Base-by-base conservation (phyloP, 2,797 vertebrate genomes). In the Micromesistius poutassou region DNA sequence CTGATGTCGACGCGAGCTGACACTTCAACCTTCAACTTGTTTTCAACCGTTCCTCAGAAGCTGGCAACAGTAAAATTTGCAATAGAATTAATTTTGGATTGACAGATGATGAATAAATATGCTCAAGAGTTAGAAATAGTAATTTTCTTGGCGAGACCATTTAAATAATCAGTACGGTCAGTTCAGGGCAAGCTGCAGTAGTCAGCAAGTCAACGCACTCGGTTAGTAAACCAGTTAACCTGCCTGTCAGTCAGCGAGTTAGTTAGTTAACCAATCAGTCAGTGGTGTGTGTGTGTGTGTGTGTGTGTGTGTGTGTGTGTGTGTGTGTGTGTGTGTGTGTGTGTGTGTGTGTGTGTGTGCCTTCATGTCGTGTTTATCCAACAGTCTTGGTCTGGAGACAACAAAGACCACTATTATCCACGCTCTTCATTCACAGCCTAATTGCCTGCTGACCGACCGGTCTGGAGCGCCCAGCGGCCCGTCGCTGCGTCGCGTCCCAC, bases 391-490 rank as follows among this genome's bases (percentile, higher is more conserved):
- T 75, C 75, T 62, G 73, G 75, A 50, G n/a, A 79, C 74, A 87
- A 90, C 81, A 89, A 87, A 76, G 76, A 68, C 80, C 50, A 76
- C 75, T 70, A 83, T 86, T 87, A 68, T 68, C 62, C 76, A 81
- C 74, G 75, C 71, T n/a, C 70, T 78, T 76, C 80, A 86, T 83
- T 90, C 84, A 86, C 76, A 75, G 82, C 70, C 77, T 35, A 75
- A 71, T 25, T 33, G 77, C 82, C 78, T 82, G 46, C 55, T 62
- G 55, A 62, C 55, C 55, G 3, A 62, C 22, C 22, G 7, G 55
- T 62, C 22, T 62, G 22, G 22, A 16, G 2, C 22, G 19, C n/a
- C 46, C 16, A 3, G 16, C 16, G 46, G 46, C 22, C n/a, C 55
- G 30, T 16, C 81, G 71, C 46, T 36, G 81, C 79, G 68, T 71